Conservation (phyloP, 2,113 vertebrate genomes). For the Argyrosomus japonicus region DNA sequence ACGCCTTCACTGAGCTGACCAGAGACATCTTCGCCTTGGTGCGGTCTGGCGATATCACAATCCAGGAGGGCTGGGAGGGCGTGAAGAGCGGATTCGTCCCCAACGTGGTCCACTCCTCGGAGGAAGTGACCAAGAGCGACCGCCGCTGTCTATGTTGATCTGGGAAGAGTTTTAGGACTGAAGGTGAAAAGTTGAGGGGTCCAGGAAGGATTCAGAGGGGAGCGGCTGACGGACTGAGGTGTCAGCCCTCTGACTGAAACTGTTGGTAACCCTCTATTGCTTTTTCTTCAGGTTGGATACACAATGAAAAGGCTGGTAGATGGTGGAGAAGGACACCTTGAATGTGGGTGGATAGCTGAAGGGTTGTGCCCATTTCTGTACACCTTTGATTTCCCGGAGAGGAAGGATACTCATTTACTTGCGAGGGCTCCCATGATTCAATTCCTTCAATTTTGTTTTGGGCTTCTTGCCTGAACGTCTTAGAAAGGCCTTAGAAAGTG, state of each 20-base stretch:
- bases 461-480: constrained; percentile 31
- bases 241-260: constrained; percentile 46
- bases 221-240: constrained; percentile 47
- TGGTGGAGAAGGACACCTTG: constrained; percentile 19
- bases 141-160: constrained; percentile 95
- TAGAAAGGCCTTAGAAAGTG: constrained; percentile 63
- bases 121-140: constrained; percentile 96
- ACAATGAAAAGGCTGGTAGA: constrained; percentile 1
- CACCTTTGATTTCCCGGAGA: constrained; percentile 20
- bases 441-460: constrained; percentile 16
- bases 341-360: constrained; percentile 3
- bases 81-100: constrained; percentile 99
- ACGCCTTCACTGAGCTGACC: constrained; percentile 96
- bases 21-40: constrained; percentile 97
- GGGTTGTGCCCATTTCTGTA: constrained; percentile 30
- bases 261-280: constrained; percentile 32
- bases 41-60: constrained; percentile 94
- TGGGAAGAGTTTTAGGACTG: constrained; percentile 35
- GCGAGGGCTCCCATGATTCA: constrained; percentile 20
- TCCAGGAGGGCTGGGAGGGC: constrained; percentile 99
- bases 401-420: constrained; percentile 28
- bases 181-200: constrained; percentile 13
- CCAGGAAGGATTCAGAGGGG: constrained; percentile 33
- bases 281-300: constrained; percentile 40
- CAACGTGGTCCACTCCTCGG: constrained; percentile 96